Percentiles rank a stretch among this genome's conserved stretches.
These are phyloP conservation scores for Tethya wilhelma DNA, from an alignment of 37 sponge, comb jelly and placozoan species.

Conservation along the genomic window DNA sequence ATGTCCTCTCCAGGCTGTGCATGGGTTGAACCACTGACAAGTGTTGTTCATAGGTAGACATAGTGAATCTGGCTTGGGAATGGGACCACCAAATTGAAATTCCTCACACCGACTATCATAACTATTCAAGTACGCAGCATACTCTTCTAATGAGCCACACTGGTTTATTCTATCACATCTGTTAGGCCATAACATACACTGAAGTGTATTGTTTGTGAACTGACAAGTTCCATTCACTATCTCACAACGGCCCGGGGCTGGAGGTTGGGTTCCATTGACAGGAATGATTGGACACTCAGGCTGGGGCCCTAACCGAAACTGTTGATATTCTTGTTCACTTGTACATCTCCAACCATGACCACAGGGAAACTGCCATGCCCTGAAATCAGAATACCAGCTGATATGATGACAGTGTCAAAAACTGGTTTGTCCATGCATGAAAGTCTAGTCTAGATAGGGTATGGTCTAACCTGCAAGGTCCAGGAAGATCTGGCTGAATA, in stretches of 20 bases:
- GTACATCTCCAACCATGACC: constrained; percentile 17
- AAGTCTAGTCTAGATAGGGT: no score
- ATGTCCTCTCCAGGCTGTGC: constrained; percentile 12
- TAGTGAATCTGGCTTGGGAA: constrained; percentile 7
- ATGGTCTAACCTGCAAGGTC: no score
- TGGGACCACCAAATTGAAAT: no score
- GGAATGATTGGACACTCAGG: not conserved
- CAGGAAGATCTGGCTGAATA: no score
- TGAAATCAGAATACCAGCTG: no score
- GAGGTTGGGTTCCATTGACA: not conserved
- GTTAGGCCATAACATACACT: constrained; percentile 14
- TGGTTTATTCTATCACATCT: not conserved
- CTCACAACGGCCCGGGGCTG: not conserved
- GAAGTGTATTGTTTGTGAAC: constrained; percentile 7
- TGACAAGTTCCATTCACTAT: constrained; percentile 14
- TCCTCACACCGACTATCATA: not conserved
- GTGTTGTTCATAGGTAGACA: constrained; percentile 9
- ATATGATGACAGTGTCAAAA: no score
- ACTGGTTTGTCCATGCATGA: no score
- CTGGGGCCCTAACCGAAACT: not conserved
- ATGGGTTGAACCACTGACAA: constrained; percentile 48
- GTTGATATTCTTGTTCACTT: not conserved
- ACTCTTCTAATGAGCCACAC: constrained; percentile 12
- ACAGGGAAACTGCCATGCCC: not conserved
- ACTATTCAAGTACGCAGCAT: not conserved